Evolutionary conservation across 2,797 vertebrate species (phyloP), one percentile per base, ranked within the genome.

Genomic region (Sciurus carolinensis): DNA sequence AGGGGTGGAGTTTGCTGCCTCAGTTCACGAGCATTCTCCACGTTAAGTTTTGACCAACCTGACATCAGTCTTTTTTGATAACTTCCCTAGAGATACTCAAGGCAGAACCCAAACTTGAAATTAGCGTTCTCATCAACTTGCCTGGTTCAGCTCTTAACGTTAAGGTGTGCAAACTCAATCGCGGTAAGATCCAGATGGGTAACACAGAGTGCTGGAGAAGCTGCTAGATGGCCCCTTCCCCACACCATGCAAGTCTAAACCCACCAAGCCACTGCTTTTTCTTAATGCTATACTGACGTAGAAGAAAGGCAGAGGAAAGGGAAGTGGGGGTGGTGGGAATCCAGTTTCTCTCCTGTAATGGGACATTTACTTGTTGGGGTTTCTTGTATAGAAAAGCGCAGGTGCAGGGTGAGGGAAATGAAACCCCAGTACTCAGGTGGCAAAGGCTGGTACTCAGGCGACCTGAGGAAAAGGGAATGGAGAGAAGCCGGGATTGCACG

Each of bases 371-470:
- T 59, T 54, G 15, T 10, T 30, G 54, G 85, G 52, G 13, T 44
- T 75, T 52, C 81, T 39, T 24, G 24, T 76, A 69, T 11, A 47
- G 50, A 28, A 72, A 80, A 30, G 42, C 20, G 52, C 71, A 3
- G 20, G 14, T 3, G 44, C 22, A 54, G n/a, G 57, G 7, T 1
- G 22, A 3, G 42, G 81, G 66, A 80, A 76, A 36, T 1, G 64
- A 36, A 44, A 24, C 28, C 7, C 69, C 54, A 6, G 1, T 3
- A 11, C 39, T 15, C 52, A 8, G 54, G 54, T 2, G 8, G 47
- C n/a, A 3, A 13, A 98, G 97, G 71, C 97, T 95, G 86, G 98
- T 98, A 67, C 98, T 97, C 97, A 99, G 97, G 85, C 99, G 99
- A 88, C 67, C 30, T 99, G 98, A 98, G 93, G 99, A 98, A 98